phyloP scores from a whole-genome alignment of 2,113 vertebrate species.

The Dinomys branickii region DNA sequence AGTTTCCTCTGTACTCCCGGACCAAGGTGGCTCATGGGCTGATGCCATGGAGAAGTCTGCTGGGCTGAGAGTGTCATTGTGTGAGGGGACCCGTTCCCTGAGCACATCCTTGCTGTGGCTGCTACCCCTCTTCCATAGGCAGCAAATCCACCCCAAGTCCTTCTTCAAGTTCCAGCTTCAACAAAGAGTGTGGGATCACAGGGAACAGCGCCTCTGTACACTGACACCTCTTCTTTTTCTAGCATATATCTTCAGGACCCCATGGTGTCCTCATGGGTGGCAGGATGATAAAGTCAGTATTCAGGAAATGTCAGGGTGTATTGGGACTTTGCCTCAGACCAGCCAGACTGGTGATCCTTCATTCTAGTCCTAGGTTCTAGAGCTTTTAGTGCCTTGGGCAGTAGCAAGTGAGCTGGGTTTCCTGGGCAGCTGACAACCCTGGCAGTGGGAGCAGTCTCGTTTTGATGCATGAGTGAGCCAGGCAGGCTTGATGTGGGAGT shows the following conservation, averaged over 20 bases:
- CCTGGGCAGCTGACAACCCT: not conserved
- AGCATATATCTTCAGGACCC: not conserved
- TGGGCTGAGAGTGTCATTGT: not conserved
- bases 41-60: not conserved
- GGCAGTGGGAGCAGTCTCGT: not conserved
- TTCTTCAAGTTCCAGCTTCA: not conserved
- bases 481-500: not conserved
- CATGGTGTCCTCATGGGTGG: not conserved
- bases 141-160: not conserved
- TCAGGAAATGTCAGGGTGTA: slow-evolving; percentile 26
- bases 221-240: not conserved
- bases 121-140: not conserved
- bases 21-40: not conserved
- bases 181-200: not conserved
- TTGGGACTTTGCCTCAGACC: slow-evolving; percentile 40
- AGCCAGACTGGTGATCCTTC: not conserved
- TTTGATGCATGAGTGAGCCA: not conserved
- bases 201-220: not conserved
- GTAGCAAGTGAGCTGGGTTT: not conserved
- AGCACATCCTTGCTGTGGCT: not conserved
- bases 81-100: not conserved
- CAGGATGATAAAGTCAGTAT: not conserved
- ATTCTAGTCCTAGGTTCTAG: not conserved
- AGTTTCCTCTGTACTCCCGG: not conserved
- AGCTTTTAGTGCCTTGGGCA: not conserved